Evolutionary conservation across 2,888 invertebrate species (phyloP), one percentile per base, ranked within the genome.

Genomic region (Frankliniella fusca): DNA sequence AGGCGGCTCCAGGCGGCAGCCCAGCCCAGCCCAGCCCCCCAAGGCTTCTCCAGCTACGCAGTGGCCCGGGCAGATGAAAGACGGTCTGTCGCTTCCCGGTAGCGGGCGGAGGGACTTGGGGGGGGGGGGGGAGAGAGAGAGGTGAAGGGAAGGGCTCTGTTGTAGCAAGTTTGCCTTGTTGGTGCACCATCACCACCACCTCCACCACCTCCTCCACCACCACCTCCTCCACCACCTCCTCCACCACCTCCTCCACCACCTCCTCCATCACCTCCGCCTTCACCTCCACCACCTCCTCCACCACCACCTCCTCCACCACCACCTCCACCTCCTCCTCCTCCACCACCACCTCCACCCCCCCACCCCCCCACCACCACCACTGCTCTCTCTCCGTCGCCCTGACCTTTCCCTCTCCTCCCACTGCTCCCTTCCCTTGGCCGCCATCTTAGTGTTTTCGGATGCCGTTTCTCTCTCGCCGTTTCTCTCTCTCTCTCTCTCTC

Each of bases 151-250:
- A 38, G 38, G 38, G 38, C 38, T 38, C 38, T 38, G 38, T 38
- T 5, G 38, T 2, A 38, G 38, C 38, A 5, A 38, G 90, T 95
- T 97, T 87, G 98, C 93, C 92, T 98, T 97, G 92, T 97, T 97
- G 87, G 98, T 98, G 87, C 5, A n/a, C n/a, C n/a, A n/a, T n/a
- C n/a, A n/a, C 38, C 38, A n/a, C 38, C 38, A n/a, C 3, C 38
- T 5, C 38, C 18, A 80, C 76, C 3, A n/a, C 82, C 61, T 11
- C 18, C 61, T n/a, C 61, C 61, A 61, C 61, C 18, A n/a, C n/a
- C 61, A 15, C 61, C 54, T 54, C 54, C 18, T 9, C 49, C 81
- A 3, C 38, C 38, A n/a, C 38, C 38, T n/a, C 3, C 38, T 5
- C 38, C 18, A 80, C 76, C 3, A n/a, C 82, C 61, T 11, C 18